Evolutionary conservation across 2,113 vertebrate species (phyloP), one percentile per base, ranked within the genome.

Genomic region (Ceyx cyanopectus): DNA sequence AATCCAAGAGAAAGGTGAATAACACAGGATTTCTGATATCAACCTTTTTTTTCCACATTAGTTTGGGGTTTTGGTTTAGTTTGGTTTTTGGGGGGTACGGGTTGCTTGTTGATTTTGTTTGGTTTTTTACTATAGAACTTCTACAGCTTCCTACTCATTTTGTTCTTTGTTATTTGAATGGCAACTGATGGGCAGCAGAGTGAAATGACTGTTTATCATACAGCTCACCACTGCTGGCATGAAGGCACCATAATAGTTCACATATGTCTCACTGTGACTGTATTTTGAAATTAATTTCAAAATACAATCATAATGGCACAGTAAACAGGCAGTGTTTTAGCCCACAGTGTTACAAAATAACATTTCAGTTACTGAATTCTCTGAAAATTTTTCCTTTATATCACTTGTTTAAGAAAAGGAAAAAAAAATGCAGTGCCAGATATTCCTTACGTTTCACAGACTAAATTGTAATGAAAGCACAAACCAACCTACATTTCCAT

Each of bases 381-480:
- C 56, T 51, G 75, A 67, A 75, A 84, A 70, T 26, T 14, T 34
- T 75, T 32, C 54, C n/a, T 85, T 84, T 26, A 1, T n/a, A 20
- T 3, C n/a, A 51, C n/a, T 67, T 66, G 19, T 46, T 62, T 32
- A 63, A 65, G 10, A 60, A 0, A 0, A 60, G n/a, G 7, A 19
- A 46, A 69, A 46, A 69, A 27, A 69, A 58, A 23, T 4, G 7
- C 27, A 67, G 15, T 4, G 68, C 3, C 1, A 2, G 2, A 81
- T 74, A 18, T 70, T 63, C 18, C 45, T 60, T n/a, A 60, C 14
- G 13, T 32, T 70, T 57, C 29, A 16, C 17, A 48, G 48, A 29
- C 18, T 56, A 15, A 75, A n/a, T 12, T n/a, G 29, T 22, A 81
- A 51, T 10, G 27, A 63, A 56, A 46, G 12, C 21, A 62, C 46